phyloP scores from a whole-genome alignment of 2,888 invertebrate species.

The Catocala sponsa region DNA sequence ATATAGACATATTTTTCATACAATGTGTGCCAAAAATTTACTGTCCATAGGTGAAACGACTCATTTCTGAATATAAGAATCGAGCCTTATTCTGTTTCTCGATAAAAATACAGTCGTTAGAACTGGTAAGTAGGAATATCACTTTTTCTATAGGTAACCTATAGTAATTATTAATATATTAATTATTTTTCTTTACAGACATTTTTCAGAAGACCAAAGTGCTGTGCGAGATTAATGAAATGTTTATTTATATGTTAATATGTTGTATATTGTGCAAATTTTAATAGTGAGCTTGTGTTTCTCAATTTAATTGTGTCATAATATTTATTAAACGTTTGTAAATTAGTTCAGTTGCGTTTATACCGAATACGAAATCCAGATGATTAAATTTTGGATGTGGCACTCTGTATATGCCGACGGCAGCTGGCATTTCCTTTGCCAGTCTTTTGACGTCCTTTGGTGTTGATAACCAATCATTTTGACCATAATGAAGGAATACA shows the following conservation, averaged over 20 bases:
- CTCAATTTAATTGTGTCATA: conserved; percentile 72
- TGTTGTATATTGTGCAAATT: not conserved
- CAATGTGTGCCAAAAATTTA: too few species aligned
- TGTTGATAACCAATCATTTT: conserved; percentile 85
- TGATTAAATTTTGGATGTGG: conserved; percentile 84
- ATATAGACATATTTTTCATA: too few species aligned
- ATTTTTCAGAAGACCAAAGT: conserved; percentile 1
- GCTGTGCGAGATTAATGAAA: not conserved
- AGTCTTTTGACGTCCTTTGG: conserved; percentile 78
- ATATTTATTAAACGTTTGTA: conserved; percentile 85
- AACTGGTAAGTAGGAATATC: too few species aligned
- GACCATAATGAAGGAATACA: conserved; percentile 83
- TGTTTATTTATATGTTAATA: not conserved
- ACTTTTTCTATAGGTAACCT: too few species aligned
- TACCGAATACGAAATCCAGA: conserved; percentile 88
- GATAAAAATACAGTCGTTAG: too few species aligned
- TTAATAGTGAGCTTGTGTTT: conserved; percentile 28
- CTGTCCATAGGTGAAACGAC: too few species aligned
- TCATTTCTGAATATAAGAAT: too few species aligned
- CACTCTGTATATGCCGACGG: conserved; percentile 81
- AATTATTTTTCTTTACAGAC: conserved; percentile 4
- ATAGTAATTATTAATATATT: too few species aligned
- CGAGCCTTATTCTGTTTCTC: too few species aligned
- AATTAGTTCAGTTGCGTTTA: conserved; percentile 87
- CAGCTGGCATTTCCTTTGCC: conserved; percentile 72